Percentiles rank a stretch among this genome's conserved stretches.
These are phyloP conservation scores for Cryptocheilus praepositus DNA, from an alignment of 2,888 invertebrate species.

Conservation along the genomic window DNA sequence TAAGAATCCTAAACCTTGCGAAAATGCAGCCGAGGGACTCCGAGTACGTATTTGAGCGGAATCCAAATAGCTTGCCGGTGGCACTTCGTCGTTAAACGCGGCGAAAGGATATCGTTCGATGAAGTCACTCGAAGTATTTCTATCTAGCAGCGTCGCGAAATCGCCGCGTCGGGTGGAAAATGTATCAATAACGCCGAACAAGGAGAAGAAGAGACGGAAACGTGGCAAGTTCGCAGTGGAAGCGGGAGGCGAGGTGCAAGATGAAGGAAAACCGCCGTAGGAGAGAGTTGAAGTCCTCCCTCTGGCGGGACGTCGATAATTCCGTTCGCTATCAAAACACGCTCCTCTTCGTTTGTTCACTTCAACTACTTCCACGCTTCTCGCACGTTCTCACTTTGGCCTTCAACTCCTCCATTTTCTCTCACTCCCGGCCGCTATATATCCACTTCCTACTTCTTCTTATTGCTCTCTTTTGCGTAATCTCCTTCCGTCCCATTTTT, in stretches of 20 bases:
- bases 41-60: constrained; percentile 25
- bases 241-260: constrained; percentile 13
- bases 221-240: constrained; percentile 3
- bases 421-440: constrained; percentile 14
- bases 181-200: constrained; percentile 41
- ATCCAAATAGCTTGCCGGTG: constrained; percentile 36
- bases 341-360: constrained; percentile 36
- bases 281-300: constrained; percentile 40
- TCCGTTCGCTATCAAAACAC: constrained; percentile 58
- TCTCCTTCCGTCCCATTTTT: no score
- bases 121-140: constrained; percentile 43
- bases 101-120: constrained; percentile 20
- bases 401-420: constrained; percentile 22
- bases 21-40: constrained; percentile 5
- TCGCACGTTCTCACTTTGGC: constrained; percentile 11
- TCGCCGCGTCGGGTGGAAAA: constrained; percentile 31
- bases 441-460: constrained; percentile 5
- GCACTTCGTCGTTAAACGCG: constrained; percentile 37
- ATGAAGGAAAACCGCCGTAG: constrained; percentile 34
- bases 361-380: constrained; percentile 11
- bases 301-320: constrained; percentile 58
- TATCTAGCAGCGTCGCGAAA: constrained; percentile 28
- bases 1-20: constrained; percentile 33
- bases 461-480: neutral
- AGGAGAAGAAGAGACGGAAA: constrained; percentile 12